Conservation (phyloP, 2,888 invertebrate species). For the Ichneumoninae sp. region DNA sequence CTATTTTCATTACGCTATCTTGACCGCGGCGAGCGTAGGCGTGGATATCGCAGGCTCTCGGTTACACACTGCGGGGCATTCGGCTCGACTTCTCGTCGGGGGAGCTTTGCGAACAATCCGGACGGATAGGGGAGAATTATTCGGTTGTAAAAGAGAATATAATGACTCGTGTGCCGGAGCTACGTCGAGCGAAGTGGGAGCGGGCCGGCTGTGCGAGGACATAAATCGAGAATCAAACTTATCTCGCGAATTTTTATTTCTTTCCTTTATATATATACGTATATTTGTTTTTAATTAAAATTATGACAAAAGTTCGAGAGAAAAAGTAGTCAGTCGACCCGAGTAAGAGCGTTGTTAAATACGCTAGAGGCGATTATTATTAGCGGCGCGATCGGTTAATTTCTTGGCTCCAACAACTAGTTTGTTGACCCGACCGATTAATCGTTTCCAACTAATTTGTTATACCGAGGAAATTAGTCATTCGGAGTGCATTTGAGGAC, state of each 20-base stretch:
- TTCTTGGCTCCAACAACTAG: too few species aligned
- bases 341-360: too few species aligned
- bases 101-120: conserved; percentile 1
- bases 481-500: too few species aligned
- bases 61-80: not conserved
- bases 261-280: not conserved
- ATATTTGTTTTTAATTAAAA: not conserved
- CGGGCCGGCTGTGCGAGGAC: not conserved
- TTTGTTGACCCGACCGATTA: too few species aligned
- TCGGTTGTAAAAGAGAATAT: conserved; percentile 19
- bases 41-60: conserved; percentile 23
- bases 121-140: conserved; percentile 37
- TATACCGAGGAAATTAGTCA: too few species aligned
- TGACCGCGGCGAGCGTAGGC: not conserved
- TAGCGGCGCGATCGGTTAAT: too few species aligned
- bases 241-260: not conserved
- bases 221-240: conserved; percentile 1
- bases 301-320: too few species aligned
- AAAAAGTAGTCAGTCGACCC: too few species aligned
- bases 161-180: not conserved
- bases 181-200: not conserved
- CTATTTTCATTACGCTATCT: not conserved
- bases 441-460: too few species aligned
- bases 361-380: too few species aligned
- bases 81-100: not conserved